phyloP scores from a whole-genome alignment of 2,888 invertebrate genomes.

The Meta bourneti region DNA sequence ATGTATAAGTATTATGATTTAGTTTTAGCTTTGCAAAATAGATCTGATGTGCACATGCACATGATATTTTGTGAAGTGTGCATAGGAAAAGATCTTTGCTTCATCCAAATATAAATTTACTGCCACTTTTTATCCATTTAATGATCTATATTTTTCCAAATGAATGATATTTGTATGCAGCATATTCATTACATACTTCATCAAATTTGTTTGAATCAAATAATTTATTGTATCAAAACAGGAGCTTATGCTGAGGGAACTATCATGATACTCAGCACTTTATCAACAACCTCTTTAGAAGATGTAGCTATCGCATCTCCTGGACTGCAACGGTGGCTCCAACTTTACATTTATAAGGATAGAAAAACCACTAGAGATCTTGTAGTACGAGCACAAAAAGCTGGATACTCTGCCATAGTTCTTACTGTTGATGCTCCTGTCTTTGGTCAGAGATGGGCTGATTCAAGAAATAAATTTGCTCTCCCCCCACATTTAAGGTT shows the following conservation, averaged over 20 bases:
- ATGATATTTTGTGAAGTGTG: no score
- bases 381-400: conserved; percentile 88
- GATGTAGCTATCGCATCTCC: conserved; percentile 91
- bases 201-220: no score
- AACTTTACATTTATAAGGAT: conserved; percentile 93
- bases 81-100: no score
- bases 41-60: neutral
- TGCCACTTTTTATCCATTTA: no score
- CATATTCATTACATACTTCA: no score
- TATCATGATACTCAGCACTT: conserved; percentile 91
- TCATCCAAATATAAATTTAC: no score
- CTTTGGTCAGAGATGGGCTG: conserved; percentile 90
- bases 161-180: no score
- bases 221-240: conserved; percentile 78
- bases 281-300: conserved; percentile 92
- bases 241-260: conserved; percentile 90
- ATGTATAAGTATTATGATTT: neutral
- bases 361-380: conserved; percentile 85
- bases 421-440: conserved; percentile 93
- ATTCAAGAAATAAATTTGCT: conserved; percentile 90
- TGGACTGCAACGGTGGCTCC: conserved; percentile 91
- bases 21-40: neutral
- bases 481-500: conserved; percentile 90
- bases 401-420: conserved; percentile 92
- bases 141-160: no score